These are phyloP conservation scores for Heterodera filipjevi DNA, from an alignment of 2,888 invertebrate genomes.

Conservation along the genomic window DNA sequence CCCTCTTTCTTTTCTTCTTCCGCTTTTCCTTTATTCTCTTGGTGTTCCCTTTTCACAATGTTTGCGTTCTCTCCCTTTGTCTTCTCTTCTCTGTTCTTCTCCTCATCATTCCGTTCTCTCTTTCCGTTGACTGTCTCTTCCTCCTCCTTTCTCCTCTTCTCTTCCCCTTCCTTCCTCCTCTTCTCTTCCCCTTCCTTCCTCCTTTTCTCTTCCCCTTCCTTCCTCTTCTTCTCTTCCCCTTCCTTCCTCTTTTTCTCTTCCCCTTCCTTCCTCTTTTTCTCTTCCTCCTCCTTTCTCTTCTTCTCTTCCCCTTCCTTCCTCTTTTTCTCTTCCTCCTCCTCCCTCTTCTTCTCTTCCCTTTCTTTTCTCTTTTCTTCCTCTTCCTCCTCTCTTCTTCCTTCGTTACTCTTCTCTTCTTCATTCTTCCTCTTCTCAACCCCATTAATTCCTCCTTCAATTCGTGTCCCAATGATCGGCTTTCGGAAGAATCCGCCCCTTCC, in stretches of 20 bases:
- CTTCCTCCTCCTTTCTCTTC: not conserved
- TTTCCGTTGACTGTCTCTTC: not conserved
- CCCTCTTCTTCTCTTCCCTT: not conserved
- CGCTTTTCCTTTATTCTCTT: not conserved
- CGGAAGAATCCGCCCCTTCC: conserved; percentile 8
- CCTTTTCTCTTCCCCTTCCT: not conserved
- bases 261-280: not conserved
- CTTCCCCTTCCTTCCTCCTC: not conserved
- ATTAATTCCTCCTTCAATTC: not conserved
- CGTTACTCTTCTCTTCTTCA: not conserved
- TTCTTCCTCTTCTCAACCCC: not conserved
- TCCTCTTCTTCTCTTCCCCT: not conserved
- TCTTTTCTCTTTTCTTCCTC: not conserved
- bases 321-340: not conserved
- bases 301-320: not conserved
- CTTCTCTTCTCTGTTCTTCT: not conserved
- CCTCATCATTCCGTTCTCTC: not conserved
- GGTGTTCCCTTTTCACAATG: not conserved
- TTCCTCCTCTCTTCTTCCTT: not conserved
- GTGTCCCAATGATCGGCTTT: not conserved
- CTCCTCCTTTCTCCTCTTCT: not conserved
- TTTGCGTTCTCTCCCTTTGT: no score
- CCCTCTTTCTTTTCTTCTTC: not conserved
- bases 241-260: not conserved
- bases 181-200: not conserved